A percentile compares a stretch with the other conserved stretches of the same genome.
phyloP scores from a whole-genome alignment of 2,113 vertebrate species.

The Fulica atra region DNA sequence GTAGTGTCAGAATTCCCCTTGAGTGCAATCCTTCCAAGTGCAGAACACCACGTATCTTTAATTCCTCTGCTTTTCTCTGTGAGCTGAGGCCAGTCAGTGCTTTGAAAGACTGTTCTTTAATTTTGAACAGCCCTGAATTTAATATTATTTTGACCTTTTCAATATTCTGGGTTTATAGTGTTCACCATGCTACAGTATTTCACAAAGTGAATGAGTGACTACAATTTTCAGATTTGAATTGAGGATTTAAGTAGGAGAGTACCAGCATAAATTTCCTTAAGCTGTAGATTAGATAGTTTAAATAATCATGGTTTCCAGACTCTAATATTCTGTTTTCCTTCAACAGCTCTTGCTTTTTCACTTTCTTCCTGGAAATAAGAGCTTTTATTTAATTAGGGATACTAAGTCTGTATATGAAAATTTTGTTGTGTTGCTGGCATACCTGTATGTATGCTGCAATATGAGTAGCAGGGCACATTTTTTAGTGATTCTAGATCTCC shows the following conservation, averaged over 20 bases:
- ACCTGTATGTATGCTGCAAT: background rate
- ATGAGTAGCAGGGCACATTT: background rate
- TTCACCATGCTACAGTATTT: constrained; percentile 18
- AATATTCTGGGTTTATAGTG: constrained; percentile 58
- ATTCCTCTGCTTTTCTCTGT: background rate
- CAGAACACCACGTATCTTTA: background rate
- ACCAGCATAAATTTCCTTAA: constrained; percentile 27
- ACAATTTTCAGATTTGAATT: constrained; percentile 21
- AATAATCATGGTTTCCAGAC: background rate
- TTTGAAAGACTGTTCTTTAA: background rate
- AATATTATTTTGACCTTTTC: constrained; percentile 62
- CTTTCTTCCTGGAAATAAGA: background rate
- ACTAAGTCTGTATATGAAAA: background rate
- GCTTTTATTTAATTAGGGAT: background rate
- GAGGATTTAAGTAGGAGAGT: constrained; percentile 17
- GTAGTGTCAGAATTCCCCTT: background rate
- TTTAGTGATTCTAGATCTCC: background rate
- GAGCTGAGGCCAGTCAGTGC: background rate
- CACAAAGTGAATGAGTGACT: background rate
- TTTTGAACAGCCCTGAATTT: constrained; percentile 48
- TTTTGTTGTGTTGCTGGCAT: background rate
- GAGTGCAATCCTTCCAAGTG: background rate
- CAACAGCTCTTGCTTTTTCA: background rate
- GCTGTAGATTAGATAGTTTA: background rate
- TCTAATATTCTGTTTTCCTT: constrained; percentile 19